Evolutionary conservation across 2,888 invertebrate species (phyloP).

Genomic region (Mallateleia sp.): DNA sequence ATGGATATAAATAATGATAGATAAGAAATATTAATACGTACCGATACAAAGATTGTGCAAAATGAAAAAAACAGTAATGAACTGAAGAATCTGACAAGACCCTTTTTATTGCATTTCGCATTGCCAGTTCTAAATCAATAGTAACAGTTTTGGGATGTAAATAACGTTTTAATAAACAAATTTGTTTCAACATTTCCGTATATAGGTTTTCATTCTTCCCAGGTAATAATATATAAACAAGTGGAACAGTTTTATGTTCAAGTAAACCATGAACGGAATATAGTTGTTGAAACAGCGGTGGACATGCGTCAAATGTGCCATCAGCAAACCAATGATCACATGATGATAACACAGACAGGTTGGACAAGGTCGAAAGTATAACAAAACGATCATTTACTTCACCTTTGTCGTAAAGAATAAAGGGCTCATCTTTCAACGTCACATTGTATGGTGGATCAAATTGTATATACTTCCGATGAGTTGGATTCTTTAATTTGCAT

Average conservation of each 20-base stretch:
- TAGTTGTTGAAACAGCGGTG: background rate
- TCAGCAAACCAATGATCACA: slow-evolving; percentile 18
- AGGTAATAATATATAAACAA: slow-evolving; percentile 5
- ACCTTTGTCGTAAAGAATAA: slow-evolving; percentile 19
- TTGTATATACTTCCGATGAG: too few relatives aligned
- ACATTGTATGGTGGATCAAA: background rate
- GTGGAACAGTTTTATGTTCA: too few relatives aligned
- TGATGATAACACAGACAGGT: background rate
- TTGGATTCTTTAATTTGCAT: too few relatives aligned
- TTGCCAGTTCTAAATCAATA: slow-evolving; percentile 32
- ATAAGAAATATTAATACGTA: background rate
- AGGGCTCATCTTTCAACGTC: slow-evolving; percentile 9
- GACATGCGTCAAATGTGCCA: slow-evolving; percentile 27
- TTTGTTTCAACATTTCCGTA: background rate
- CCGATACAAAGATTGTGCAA: slow-evolving; percentile 16
- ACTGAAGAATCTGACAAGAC: background rate
- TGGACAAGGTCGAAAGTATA: background rate
- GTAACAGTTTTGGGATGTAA: slow-evolving; percentile 13
- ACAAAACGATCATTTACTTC: background rate
- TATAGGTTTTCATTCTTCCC: background rate
- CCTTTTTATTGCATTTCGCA: background rate
- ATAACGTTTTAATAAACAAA: background rate
- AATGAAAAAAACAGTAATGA: slow-evolving; percentile 33
- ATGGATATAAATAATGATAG: background rate
- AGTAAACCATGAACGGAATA: slow-evolving; percentile 21